phyloP scores from a whole-genome alignment of 64 coral and sea anemone genomes.

The Acropora tenuis region DNA sequence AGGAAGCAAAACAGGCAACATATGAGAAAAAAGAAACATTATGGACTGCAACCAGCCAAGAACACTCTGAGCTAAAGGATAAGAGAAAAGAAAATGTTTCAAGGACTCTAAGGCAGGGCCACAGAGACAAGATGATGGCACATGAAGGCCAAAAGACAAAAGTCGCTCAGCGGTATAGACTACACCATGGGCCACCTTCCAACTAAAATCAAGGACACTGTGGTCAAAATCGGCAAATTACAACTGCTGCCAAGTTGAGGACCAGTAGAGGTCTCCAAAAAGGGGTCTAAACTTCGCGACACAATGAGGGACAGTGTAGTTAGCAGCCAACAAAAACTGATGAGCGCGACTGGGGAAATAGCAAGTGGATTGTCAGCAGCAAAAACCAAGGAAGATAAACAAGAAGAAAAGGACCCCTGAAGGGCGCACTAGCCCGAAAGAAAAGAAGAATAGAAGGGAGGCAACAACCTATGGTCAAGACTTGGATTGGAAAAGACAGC shows the following conservation, averaged over 20 bases:
- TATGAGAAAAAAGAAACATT: neutral
- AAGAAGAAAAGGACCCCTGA: neutral
- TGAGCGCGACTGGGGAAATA: neutral
- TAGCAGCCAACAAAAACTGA: neutral
- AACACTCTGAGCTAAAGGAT: neutral
- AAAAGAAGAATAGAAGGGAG: conserved; percentile 1
- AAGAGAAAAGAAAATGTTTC: neutral
- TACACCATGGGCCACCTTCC: conserved; percentile 27
- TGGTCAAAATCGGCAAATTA: neutral
- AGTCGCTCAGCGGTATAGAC: neutral
- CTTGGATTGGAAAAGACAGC: neutral
- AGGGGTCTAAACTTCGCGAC: neutral
- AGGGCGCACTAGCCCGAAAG: neutral
- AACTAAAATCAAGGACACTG: neutral
- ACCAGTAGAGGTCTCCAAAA: conserved; percentile 17
- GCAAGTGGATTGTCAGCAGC: neutral
- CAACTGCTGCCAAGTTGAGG: neutral
- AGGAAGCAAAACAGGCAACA: neutral
- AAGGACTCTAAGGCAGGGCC: neutral
- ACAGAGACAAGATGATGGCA: neutral
- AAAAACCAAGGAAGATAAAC: neutral
- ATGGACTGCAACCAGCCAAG: neutral
- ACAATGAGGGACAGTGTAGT: neutral
- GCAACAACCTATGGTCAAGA: neutral
- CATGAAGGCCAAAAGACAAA: neutral